Conservation (phyloP, 2,113 vertebrate species). For the Hassar affinis region DNA sequence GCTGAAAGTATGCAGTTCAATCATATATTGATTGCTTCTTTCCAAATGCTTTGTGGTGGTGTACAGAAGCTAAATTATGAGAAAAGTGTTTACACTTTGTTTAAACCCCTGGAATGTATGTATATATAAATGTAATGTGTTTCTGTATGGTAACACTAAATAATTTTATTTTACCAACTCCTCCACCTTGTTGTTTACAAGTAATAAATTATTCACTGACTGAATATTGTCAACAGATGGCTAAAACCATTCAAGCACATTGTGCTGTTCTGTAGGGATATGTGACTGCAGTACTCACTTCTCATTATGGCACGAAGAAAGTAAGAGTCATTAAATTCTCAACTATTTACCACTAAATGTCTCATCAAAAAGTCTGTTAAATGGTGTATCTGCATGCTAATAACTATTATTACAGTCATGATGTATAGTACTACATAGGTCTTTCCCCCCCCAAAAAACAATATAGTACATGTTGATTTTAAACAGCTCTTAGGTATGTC, state of each 20-base stretch:
- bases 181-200: constrained; percentile 58
- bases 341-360: constrained; percentile 55
- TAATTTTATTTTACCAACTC: constrained; percentile 53
- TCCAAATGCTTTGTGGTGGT: background rate
- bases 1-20: background rate
- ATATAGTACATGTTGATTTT: background rate
- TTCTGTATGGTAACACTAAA: too few relatives aligned
- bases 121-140: background rate
- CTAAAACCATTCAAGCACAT: constrained; percentile 66
- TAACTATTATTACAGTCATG: background rate
- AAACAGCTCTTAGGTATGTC: background rate
- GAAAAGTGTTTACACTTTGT: background rate
- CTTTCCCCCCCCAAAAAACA: background rate
- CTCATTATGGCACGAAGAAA: constrained; percentile 64
- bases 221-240: constrained; percentile 75
- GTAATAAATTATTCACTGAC: constrained; percentile 66
- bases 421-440: background rate
- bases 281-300: constrained; percentile 59
- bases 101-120: background rate
- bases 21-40: background rate
- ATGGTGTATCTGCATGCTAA: background rate
- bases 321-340: constrained; percentile 59
- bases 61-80: background rate
- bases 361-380: constrained; percentile 10
- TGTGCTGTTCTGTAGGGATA: constrained; percentile 62